A percentile compares a stretch with the other conserved stretches of the same genome.
Evolutionary conservation across 2,888 invertebrate genomes (phyloP).

Genomic region (Dendrolimus pini): DNA sequence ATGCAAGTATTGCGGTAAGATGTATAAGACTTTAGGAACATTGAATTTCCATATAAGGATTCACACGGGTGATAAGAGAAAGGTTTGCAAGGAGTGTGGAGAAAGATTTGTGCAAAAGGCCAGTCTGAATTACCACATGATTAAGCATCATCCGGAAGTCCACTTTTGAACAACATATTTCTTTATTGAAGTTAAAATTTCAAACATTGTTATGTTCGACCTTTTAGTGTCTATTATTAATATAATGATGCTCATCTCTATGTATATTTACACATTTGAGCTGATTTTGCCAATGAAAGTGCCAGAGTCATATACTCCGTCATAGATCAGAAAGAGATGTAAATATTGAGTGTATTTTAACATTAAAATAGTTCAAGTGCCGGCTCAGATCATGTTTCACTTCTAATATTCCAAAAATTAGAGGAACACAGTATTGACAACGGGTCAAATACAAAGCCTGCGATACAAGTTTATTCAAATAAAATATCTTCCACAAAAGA

Average conservation of each 20-base stretch:
- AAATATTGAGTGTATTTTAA: no score
- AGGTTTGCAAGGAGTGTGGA: conserved; percentile 19
- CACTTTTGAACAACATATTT: not conserved
- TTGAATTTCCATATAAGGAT: conserved; percentile 18
- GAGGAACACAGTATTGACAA: not conserved
- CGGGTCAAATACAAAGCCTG: conserved; percentile 7
- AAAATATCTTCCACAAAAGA: not conserved
- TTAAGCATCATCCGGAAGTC: conserved; percentile 16
- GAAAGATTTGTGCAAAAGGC: conserved; percentile 26
- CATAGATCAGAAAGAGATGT: no score
- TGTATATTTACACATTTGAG: no score
- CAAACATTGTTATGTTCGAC: no score
- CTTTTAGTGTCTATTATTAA: no score
- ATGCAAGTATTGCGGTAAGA: conserved; percentile 32
- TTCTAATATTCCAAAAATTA: not conserved
- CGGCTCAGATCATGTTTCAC: no score
- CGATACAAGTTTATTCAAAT: conserved; percentile 3
- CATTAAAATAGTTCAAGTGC: no score
- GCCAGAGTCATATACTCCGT: no score
- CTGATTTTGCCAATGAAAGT: no score
- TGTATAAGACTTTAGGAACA: conserved; percentile 17
- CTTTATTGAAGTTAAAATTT: no score
- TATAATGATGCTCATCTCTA: no score
- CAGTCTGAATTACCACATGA: conserved; percentile 26
- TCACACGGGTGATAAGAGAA: conserved; percentile 16